Conservation (phyloP, 1,140 invertebrate genomes). For the Drosophila watanabei region DNA sequence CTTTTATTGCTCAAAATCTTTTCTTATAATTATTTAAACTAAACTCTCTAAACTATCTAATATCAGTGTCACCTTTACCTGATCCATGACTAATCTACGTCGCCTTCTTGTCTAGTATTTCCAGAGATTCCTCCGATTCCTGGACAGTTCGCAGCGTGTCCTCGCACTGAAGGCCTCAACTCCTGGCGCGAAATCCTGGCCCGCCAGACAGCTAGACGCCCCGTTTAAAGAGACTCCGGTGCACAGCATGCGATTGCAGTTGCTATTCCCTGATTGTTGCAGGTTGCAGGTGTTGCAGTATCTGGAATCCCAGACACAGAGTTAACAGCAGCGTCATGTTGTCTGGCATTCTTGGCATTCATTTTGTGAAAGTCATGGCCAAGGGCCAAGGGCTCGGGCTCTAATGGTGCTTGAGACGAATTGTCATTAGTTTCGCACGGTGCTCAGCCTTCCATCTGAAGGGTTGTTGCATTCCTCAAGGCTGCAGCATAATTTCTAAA, state of each 20-base stretch:
- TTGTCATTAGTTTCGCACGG: constrained; percentile 78
- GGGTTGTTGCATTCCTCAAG: constrained; percentile 68
- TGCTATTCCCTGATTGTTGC: constrained; percentile 14
- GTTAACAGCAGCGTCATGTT: constrained; percentile 66
- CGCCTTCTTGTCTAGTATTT: constrained; percentile 29
- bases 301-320: constrained; percentile 28
- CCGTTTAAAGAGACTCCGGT: constrained; percentile 47
- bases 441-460: constrained; percentile 44
- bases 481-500: constrained; percentile 4
- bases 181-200: constrained; percentile 48
- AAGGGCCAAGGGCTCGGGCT: constrained; percentile 21
- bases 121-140: constrained; percentile 4
- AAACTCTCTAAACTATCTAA: too few relatives aligned
- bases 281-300: constrained; percentile 59
- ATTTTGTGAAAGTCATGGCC: constrained; percentile 71
- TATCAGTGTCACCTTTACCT: constrained; percentile 7
- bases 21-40: too few relatives aligned
- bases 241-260: constrained; percentile 60
- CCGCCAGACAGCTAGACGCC: constrained; percentile 70
- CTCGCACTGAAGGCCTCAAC: constrained; percentile 45
- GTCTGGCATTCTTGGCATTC: constrained; percentile 50
- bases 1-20: too few relatives aligned
- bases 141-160: constrained; percentile 22
- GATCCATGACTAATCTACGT: constrained; percentile 21
- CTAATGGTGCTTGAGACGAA: constrained; percentile 77